phyloP scores from a whole-genome alignment of 35 echinoderm and acorn worm genomes.

The Holothuria glaberrima region DNA sequence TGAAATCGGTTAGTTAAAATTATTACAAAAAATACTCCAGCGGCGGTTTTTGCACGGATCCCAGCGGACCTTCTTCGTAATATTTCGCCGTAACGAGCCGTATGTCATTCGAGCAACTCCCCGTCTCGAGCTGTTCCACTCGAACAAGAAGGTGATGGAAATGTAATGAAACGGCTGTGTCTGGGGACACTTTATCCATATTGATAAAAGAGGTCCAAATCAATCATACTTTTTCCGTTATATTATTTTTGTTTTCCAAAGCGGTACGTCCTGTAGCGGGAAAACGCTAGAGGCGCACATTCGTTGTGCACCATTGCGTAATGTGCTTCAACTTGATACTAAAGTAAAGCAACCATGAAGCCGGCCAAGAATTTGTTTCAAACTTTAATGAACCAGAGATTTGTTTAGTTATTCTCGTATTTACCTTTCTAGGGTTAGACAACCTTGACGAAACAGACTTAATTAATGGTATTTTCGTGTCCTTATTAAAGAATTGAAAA shows the following conservation, averaged over 20 bases:
- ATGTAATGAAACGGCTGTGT: slow-evolving; percentile 43
- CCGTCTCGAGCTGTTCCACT: slow-evolving; percentile 39
- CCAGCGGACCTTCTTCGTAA: slow-evolving; percentile 47
- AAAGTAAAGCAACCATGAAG: slow-evolving; percentile 35
- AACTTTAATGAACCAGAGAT: slow-evolving; percentile 51
- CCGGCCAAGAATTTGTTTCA: slow-evolving; percentile 40
- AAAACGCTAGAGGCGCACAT: slow-evolving; percentile 46
- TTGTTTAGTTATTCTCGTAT: slow-evolving; percentile 43
- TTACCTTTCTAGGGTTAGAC: slow-evolving; percentile 17
- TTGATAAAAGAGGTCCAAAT: slow-evolving; percentile 49
- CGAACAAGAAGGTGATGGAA: slow-evolving; percentile 36
- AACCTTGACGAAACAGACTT: slow-evolving; percentile 45
- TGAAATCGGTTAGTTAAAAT: slow-evolving; percentile 46
- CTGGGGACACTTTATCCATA: slow-evolving; percentile 54
- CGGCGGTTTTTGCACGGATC: slow-evolving; percentile 35
- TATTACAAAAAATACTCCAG: slow-evolving; percentile 21
- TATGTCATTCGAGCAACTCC: slow-evolving; percentile 57
- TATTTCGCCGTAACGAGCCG: slow-evolving; percentile 51
- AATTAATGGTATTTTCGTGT: slow-evolving; percentile 37
- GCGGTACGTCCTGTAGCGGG: slow-evolving; percentile 44
- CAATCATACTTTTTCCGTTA: slow-evolving; percentile 48
- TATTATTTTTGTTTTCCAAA: slow-evolving; percentile 48
- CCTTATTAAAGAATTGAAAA: slow-evolving; percentile 51
- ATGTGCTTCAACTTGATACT: slow-evolving; percentile 22
- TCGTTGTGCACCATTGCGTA: slow-evolving; percentile 13